A percentile compares a stretch with the other conserved stretches of the same genome.
These are phyloP conservation scores for Drosophila rhopaloa DNA, from an alignment of 1,140 invertebrate genomes.

Conservation along the genomic window DNA sequence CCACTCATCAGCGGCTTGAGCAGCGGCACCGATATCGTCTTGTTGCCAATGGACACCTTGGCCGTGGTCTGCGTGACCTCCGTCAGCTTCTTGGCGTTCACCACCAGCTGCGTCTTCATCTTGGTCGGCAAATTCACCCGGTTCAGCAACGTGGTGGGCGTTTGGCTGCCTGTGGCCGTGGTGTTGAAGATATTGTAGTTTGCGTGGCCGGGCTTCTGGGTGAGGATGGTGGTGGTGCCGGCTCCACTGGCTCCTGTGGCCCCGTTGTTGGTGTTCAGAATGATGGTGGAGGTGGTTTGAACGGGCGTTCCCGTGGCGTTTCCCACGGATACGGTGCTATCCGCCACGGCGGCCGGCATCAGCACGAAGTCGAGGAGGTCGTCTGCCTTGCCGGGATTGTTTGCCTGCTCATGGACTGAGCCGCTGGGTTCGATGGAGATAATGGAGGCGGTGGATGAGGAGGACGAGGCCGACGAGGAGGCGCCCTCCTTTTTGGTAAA, in stretches of 20 bases:
- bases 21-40: constrained; percentile 87
- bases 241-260: constrained; percentile 16
- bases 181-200: constrained; percentile 62
- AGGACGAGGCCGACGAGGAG: constrained; percentile 55
- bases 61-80: constrained; percentile 81
- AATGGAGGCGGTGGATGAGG: constrained; percentile 65
- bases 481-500: constrained; percentile 72
- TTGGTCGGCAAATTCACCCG: constrained; percentile 64
- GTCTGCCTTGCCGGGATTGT: constrained; percentile 36
- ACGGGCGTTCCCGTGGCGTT: not conserved
- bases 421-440: constrained; percentile 63
- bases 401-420: constrained; percentile 16
- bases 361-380: constrained; percentile 58
- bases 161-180: constrained; percentile 20
- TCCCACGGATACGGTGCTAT: not conserved
- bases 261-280: constrained; percentile 37
- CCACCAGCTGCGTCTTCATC: constrained; percentile 68
- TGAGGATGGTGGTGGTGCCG: constrained; percentile 39
- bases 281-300: constrained; percentile 8
- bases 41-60: constrained; percentile 87
- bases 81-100: constrained; percentile 71
- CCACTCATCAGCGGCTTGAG: constrained; percentile 85
- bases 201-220: constrained; percentile 36
- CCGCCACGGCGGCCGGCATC: constrained; percentile 28
- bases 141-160: constrained; percentile 54